Base-by-base conservation (phyloP, 2,888 invertebrate species). In the Spatulosminthurus flaviceps region DNA sequence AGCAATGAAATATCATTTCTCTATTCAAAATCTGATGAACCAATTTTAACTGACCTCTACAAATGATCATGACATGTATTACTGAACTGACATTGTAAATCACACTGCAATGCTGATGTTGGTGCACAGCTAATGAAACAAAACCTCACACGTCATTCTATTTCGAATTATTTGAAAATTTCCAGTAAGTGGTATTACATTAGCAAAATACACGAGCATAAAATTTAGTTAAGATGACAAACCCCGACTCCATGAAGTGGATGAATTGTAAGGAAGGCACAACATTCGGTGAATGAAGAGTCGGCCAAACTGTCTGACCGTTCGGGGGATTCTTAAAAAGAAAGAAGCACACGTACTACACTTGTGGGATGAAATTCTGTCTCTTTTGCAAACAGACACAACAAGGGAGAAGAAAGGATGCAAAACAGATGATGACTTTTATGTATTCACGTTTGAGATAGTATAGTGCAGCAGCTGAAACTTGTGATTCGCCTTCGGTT, bases 281-380 rank as follows among this genome's bases (percentile, higher is more conserved):
- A 51, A 51, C 51, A 51, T 51, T 51, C 51, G 51, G 51, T 11
- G n/a, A 16, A 51, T 16, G 51, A 51, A 11, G 34, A 34, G 34
- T 34, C 34, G 34, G 34, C 5, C 51, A 51, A 51, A 13, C 7
- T n/a, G 51, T 51, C 51, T 51, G 19, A 51, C 51, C 34, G 34
- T 34, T 34, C 34, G 34, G 34, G 34, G 51, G 51, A 51, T 51
- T 51, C 1, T 51, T 19, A 19, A 51, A 9, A 16, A 11, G n/a
- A 51, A 13, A 51, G 9, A 51, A 51, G 51, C n/a, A 51, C 51
- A 51, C 51, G 51, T 11, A 19, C 51, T 11, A 51, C 51, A 51
- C 51, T 51, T 51, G 51, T 51, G 51, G 51, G 51, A 51, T 51
- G 51, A 51, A 51, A 51, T 51, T 51, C 51, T 51, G 51, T 51